Conservation (phyloP, 2,888 invertebrate genomes). For the Cryptocheilus praepositus region DNA sequence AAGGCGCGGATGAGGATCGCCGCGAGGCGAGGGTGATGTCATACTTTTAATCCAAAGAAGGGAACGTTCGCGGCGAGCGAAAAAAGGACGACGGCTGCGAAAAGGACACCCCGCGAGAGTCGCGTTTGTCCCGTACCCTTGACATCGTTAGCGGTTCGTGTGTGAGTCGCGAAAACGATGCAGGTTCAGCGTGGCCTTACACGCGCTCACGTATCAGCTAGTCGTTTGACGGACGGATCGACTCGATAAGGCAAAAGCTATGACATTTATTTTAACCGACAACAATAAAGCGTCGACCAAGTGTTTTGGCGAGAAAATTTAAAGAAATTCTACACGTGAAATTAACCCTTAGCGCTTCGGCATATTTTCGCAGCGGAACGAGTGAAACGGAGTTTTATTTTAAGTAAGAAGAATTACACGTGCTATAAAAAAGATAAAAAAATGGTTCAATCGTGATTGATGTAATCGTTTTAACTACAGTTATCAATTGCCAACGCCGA, state of each 20-base stretch:
- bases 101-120: neutral
- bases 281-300: too few relatives aligned
- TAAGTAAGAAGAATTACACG: too few relatives aligned
- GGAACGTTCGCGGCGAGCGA: slow-evolving; percentile 47
- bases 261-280: too few relatives aligned
- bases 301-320: too few relatives aligned
- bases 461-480: too few relatives aligned
- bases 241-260: neutral
- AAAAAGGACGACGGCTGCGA: slow-evolving; percentile 20
- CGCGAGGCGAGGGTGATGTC: slow-evolving; percentile 56
- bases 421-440: too few relatives aligned
- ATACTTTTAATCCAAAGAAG: slow-evolving; percentile 60
- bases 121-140: slow-evolving; percentile 45
- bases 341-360: too few relatives aligned
- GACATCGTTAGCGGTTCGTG: slow-evolving; percentile 44
- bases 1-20: slow-evolving; percentile 16
- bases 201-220: neutral
- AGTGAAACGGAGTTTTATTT: too few relatives aligned
- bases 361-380: too few relatives aligned
- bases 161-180: slow-evolving; percentile 41
- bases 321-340: too few relatives aligned
- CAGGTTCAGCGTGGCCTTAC: slow-evolving; percentile 5
- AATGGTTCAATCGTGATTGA: too few relatives aligned
- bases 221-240: neutral
- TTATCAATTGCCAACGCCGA: too few relatives aligned